Evolutionary conservation across 2,113 vertebrate genomes (phyloP).

Genomic region (Chunga burmeisteri): DNA sequence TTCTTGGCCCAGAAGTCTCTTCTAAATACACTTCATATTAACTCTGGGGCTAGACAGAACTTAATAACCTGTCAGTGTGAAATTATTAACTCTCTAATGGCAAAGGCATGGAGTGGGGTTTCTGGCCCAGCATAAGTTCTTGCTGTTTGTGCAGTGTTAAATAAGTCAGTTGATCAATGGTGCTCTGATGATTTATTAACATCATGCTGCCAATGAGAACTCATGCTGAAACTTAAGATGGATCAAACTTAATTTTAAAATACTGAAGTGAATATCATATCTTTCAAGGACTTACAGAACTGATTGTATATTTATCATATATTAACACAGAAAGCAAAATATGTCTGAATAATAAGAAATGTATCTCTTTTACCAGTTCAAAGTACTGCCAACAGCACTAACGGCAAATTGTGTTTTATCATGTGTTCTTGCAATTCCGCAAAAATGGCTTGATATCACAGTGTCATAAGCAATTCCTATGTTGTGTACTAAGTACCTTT

Average conservation of each 20-base stretch:
- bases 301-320: neutral
- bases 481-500: neutral
- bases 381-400: neutral
- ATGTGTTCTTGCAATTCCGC: neutral
- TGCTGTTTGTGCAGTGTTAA: slow-evolving; percentile 5
- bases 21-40: neutral
- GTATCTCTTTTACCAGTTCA: neutral
- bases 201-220: neutral
- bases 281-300: neutral
- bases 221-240: neutral
- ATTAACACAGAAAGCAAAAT: neutral
- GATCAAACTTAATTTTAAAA: neutral
- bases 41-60: neutral
- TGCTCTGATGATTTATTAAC: slow-evolving; percentile 52
- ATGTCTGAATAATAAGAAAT: neutral
- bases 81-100: neutral
- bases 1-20: neutral
- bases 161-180: slow-evolving; percentile 16
- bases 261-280: neutral
- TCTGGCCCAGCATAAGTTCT: neutral
- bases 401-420: neutral
- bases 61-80: neutral
- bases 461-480: neutral
- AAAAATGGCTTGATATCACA: neutral
- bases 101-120: neutral